Evolutionary conservation across 2,113 vertebrate species (phyloP).

Genomic region (Platichthys flesus): DNA sequence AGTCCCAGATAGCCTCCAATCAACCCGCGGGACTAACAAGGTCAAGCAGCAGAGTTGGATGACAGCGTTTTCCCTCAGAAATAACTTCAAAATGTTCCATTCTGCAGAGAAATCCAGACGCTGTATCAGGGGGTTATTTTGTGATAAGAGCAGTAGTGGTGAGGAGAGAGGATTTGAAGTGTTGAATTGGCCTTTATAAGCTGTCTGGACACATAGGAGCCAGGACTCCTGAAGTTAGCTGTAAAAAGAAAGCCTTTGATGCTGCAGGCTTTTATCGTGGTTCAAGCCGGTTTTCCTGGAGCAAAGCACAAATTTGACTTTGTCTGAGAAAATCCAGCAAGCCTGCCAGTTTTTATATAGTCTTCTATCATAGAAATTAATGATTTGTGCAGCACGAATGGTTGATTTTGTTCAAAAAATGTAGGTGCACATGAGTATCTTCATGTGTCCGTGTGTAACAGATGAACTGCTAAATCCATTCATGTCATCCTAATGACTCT

Average conservation of each 20-base stretch:
- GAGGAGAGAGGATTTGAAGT: constrained; percentile 85
- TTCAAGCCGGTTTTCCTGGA: constrained; percentile 68
- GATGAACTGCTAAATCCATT: constrained; percentile 58
- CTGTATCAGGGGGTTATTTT: constrained; percentile 49
- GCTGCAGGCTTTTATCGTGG: constrained; percentile 82
- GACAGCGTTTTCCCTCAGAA: constrained; percentile 80
- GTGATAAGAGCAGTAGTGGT: constrained; percentile 86
- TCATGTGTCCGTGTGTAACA: constrained; percentile 11
- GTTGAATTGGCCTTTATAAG: constrained; percentile 88
- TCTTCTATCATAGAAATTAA: constrained; percentile 30
- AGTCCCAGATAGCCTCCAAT: constrained; percentile 66
- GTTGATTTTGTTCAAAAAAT: constrained; percentile 2
- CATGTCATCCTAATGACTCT: constrained; percentile 54
- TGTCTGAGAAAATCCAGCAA: constrained; percentile 41
- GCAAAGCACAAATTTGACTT: constrained; percentile 49
- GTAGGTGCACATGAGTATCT: constrained; percentile 2
- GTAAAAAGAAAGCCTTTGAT: constrained; percentile 88
- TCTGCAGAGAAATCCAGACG: constrained; percentile 84
- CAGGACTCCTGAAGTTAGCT: constrained; percentile 84
- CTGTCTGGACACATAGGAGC: constrained; percentile 85
- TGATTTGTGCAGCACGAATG: constrained; percentile 5
- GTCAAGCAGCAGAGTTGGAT: constrained; percentile 76
- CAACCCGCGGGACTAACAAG: constrained; percentile 72
- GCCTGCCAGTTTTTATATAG: background rate
- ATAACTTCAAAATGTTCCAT: constrained; percentile 82